These are phyloP conservation scores for Drosophila navojoa DNA, from an alignment of 1,140 invertebrate species.

Conservation along the genomic window DNA sequence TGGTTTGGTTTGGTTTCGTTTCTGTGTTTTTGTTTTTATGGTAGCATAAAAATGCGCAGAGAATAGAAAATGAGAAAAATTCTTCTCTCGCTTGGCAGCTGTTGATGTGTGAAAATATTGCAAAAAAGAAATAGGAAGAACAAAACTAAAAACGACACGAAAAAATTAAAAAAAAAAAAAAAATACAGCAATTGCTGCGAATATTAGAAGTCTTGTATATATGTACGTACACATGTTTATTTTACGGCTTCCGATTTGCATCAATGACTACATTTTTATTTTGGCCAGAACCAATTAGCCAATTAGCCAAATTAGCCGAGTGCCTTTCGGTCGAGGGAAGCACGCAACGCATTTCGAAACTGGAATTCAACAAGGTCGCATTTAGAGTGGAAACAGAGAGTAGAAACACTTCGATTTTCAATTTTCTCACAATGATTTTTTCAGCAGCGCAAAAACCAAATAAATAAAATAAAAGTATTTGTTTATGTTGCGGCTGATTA, in stretches of 20 bases:
- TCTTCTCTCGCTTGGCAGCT: constrained; percentile 32
- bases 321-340: constrained; percentile 5
- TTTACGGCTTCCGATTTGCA: constrained; percentile 41
- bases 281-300: constrained; percentile 61
- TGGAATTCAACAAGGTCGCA: constrained; percentile 58
- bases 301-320: constrained; percentile 70
- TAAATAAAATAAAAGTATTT: constrained; percentile 54
- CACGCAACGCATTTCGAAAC: constrained; percentile 74
- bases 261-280: constrained; percentile 14
- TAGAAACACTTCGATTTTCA: constrained; percentile 4
- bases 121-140: constrained; percentile 1
- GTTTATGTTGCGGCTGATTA: constrained; percentile 76
- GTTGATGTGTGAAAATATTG: constrained; percentile 73
- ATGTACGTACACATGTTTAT: constrained; percentile 26
- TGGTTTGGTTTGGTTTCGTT: constrained; percentile 16
- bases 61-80: constrained; percentile 47
- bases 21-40: constrained; percentile 13
- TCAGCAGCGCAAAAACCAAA: constrained; percentile 50
- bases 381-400: constrained; percentile 28
- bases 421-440: constrained; percentile 69
- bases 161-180: not conserved
- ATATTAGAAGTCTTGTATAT: constrained; percentile 37
- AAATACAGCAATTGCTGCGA: constrained; percentile 14
- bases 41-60: constrained; percentile 44
- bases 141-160: not conserved